A percentile compares a stretch with the other conserved stretches of the same genome.
These are phyloP conservation scores for Drosophila parabipectinata DNA, from an alignment of 1,140 invertebrate species.

Conservation along the genomic window DNA sequence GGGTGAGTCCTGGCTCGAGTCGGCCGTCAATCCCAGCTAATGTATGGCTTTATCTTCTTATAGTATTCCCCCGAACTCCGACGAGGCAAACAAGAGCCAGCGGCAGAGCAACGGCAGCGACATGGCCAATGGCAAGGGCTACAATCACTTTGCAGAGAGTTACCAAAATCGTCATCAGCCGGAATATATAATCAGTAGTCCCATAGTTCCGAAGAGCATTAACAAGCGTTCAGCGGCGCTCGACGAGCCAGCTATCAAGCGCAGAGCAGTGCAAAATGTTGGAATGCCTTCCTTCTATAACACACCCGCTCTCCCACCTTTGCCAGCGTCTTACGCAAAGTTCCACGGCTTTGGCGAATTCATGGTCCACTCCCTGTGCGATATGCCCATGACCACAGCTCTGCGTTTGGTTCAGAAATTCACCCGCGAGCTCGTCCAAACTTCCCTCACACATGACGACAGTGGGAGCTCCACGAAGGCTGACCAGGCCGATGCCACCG, in stretches of 20 bases:
- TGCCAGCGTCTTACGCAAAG: constrained; percentile 54
- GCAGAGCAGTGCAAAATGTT: constrained; percentile 5
- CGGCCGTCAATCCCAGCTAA: not conserved
- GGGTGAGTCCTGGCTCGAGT: constrained; percentile 37
- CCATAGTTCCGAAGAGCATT: constrained; percentile 11
- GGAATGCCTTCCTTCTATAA: constrained; percentile 16
- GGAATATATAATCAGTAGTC: constrained; percentile 35
- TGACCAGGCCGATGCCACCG: constrained; percentile 10
- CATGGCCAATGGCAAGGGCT: constrained; percentile 43
- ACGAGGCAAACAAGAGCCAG: constrained; percentile 28
- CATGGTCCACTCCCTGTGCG: constrained; percentile 68
- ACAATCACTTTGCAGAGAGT: constrained; percentile 15
- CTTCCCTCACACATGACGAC: constrained; percentile 30
- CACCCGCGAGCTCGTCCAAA: constrained; percentile 73
- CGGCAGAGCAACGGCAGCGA: constrained; percentile 36
- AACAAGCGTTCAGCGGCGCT: constrained; percentile 11
- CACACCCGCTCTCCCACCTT: constrained; percentile 3
- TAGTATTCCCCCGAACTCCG: constrained; percentile 55
- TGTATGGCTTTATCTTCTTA: constrained; percentile 7
- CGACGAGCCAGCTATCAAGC: not conserved
- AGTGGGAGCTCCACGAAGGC: constrained; percentile 12
- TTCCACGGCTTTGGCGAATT: constrained; percentile 82
- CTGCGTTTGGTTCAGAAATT: constrained; percentile 77
- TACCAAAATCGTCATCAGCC: constrained; percentile 38
- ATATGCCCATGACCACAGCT: constrained; percentile 64